A percentile compares a stretch with the other conserved stretches of the same genome.
Conservation (phyloP, 2,888 invertebrate species). For the Tolmerus cingulatus region DNA sequence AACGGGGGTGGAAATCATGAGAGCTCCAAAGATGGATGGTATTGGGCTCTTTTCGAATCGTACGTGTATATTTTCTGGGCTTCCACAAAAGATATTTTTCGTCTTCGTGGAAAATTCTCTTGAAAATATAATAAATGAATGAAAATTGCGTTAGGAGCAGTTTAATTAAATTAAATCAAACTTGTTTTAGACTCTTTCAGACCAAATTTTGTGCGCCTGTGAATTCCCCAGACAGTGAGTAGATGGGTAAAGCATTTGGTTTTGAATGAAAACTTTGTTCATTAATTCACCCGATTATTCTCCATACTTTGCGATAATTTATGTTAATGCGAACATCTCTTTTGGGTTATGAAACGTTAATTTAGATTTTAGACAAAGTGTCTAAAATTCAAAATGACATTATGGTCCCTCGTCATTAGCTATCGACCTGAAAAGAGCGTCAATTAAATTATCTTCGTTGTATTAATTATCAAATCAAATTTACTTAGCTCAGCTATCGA, state of each 20-base stretch:
- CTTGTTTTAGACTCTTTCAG: background rate
- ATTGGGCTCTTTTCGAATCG: background rate
- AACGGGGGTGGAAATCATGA: background rate
- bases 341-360: background rate
- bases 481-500: no score
- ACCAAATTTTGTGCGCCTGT: background rate
- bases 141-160: background rate
- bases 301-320: background rate
- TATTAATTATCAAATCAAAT: no score
- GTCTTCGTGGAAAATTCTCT: background rate
- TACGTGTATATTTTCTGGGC: background rate
- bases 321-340: background rate
- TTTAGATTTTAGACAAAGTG: background rate
- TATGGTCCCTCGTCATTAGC: background rate
- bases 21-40: background rate
- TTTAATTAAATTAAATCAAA: background rate
- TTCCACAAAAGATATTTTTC: background rate
- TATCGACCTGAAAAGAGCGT: background rate
- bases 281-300: background rate
- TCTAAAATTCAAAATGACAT: background rate
- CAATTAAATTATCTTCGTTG: background rate
- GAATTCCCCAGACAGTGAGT: background rate
- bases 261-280: background rate
- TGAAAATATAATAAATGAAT: background rate
- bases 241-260: background rate